Conservation (phyloP, 2,888 invertebrate species). For the Nebria brevicollis region DNA sequence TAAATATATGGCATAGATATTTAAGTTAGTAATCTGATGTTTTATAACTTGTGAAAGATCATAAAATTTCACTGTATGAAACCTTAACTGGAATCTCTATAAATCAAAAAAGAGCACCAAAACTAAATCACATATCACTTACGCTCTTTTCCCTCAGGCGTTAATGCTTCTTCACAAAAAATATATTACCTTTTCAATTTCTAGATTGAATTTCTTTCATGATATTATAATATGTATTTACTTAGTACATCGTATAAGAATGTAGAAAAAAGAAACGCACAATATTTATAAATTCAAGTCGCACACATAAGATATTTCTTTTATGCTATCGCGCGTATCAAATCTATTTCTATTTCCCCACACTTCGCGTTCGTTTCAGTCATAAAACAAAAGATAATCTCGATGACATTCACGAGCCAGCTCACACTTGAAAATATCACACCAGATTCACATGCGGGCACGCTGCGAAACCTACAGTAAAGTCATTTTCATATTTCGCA, state of each 20-base stretch:
- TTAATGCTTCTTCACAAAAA: neutral
- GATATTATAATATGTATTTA: too few species aligned
- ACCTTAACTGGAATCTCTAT: neutral
- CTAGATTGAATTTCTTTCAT: too few species aligned
- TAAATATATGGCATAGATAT: too few species aligned
- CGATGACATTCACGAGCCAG: constrained; percentile 12
- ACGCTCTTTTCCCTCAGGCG: neutral
- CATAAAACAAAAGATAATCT: constrained; percentile 43
- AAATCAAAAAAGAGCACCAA: neutral
- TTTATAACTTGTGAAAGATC: too few species aligned
- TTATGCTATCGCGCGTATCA: constrained; percentile 24
- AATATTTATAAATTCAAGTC: constrained; percentile 29
- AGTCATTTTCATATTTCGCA: constrained; percentile 41
- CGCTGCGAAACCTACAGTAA: constrained; percentile 17
- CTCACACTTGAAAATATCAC: neutral
- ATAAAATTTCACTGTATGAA: neutral
- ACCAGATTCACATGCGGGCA: constrained; percentile 3
- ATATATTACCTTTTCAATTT: neutral
- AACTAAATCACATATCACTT: neutral
- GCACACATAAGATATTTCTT: constrained; percentile 10
- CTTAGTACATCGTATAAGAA: too few species aligned
- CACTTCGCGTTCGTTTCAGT: constrained; percentile 30
- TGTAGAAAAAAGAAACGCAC: neutral
- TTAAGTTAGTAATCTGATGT: too few species aligned
- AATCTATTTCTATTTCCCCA: constrained; percentile 34